Evolutionary conservation across 2,113 vertebrate genomes (phyloP).

Genomic region (Myotis davidii): DNA sequence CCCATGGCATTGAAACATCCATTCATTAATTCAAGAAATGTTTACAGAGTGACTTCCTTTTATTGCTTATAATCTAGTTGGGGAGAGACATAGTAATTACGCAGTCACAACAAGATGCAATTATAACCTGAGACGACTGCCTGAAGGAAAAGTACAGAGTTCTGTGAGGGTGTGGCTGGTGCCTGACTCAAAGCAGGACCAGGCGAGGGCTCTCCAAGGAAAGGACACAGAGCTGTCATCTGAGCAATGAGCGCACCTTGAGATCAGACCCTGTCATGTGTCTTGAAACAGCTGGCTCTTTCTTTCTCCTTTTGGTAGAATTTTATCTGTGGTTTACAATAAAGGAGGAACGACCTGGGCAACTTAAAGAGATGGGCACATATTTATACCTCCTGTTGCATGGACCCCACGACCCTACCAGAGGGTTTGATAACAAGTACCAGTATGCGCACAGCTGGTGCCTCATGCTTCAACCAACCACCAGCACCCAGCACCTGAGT

Average conservation of each 20-base stretch:
- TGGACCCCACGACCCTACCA: not conserved
- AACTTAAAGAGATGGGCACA: not conserved
- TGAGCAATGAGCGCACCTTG: not conserved
- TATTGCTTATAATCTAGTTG: not conserved
- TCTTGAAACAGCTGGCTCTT: not conserved
- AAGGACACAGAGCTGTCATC: not conserved
- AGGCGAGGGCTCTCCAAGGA: not conserved
- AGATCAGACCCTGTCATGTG: not conserved
- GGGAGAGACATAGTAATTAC: not conserved
- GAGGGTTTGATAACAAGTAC: not conserved
- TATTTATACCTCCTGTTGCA: not conserved
- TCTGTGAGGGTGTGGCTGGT: not conserved
- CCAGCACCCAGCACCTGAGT: not conserved
- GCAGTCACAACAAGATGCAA: not conserved
- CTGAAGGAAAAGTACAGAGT: not conserved
- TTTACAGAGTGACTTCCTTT: not conserved
- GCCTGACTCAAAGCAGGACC: not conserved
- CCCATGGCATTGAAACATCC: not conserved
- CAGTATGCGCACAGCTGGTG: not conserved
- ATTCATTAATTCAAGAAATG: constrained; percentile 30
- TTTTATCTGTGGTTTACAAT: not conserved
- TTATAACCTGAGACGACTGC: not conserved
- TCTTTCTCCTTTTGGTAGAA: not conserved
- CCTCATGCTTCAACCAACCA: not conserved
- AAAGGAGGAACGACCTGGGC: not conserved